Base-by-base conservation (phyloP, 2,797 vertebrate genomes). In the Channallabes apus region DNA sequence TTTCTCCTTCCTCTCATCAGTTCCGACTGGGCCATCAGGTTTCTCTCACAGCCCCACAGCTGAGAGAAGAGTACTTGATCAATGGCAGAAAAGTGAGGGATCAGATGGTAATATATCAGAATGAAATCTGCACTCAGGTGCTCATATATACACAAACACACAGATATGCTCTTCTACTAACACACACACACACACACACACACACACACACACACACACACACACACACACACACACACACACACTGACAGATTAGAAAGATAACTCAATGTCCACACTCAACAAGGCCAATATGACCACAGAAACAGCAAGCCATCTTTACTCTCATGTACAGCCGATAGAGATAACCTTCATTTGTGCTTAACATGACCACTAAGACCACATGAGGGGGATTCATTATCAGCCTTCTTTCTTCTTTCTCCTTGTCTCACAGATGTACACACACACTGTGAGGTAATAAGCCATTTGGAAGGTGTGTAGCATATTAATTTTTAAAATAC, bases 41-140 rank as follows among this genome's bases (percentile, higher is more conserved):
- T 98, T 97, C 97, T 97, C 97, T 94, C 94, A 96, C 95, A 94
- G 95, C 95, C 96, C 96, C 96, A 97, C 97, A 97, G 95, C 93
- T 94, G 93, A 95, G 93, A 93, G 88, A 94, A 88, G 88, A 89
- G 87, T 93, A 95, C 95, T 96, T 98, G 97, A 99, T 99, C 97
- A 98, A 97, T 97, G 97, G 94, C 97, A 98, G 97, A 97, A 98
- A 99, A 97, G 96, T 92, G 94, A 95, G 92, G 94, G 95, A 97
- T 97, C 96, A 95, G 95, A 97, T 96, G 96, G 92, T 97, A 96
- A 97, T 97, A 97, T 95, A 96, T 95, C 95, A 97, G 96, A 98
- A 97, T 97, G 95, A 96, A 96, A 97, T 93, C 89, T 92, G 93
- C 94, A 86, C 71, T 56, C 75, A 79, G 12, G 22, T 7, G 27